A percentile compares a stretch with the other conserved stretches of the same genome.
phyloP scores from a whole-genome alignment of 2,888 invertebrate genomes.

The Lithodes maja region DNA sequence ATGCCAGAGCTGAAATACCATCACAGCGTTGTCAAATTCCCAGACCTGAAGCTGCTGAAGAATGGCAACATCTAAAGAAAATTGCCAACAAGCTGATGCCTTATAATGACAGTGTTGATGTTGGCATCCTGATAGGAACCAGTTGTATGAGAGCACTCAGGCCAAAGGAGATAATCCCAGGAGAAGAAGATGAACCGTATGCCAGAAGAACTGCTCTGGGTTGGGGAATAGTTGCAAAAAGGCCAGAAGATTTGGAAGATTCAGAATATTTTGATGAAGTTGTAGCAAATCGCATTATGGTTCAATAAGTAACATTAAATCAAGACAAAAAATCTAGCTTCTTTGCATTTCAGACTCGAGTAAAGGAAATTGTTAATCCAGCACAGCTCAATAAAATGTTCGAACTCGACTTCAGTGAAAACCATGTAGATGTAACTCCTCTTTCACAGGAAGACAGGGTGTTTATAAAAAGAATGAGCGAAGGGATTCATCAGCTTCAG shows the following conservation, averaged over 20 bases:
- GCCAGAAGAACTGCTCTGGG: no score
- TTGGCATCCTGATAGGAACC: constrained; percentile 26
- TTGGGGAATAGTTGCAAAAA: no score
- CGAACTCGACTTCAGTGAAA: no score
- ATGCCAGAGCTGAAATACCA: not conserved
- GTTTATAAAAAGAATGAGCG: not conserved
- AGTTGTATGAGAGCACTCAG: constrained; percentile 21
- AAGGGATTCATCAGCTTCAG: not conserved
- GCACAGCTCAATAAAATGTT: not conserved
- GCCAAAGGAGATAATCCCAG: not conserved
- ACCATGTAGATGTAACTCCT: no score
- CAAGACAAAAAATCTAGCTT: not conserved
- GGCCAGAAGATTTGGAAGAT: no score
- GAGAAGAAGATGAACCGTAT: no score
- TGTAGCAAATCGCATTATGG: not conserved
- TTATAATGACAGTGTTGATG: not conserved
- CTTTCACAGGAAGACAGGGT: no score
- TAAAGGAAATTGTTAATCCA: constrained; percentile 30
- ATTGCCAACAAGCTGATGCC: not conserved
- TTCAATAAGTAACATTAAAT: no score
- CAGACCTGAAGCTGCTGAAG: constrained; percentile 10
- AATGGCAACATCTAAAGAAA: constrained; percentile 25
- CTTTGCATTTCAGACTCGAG: constrained; percentile 10
- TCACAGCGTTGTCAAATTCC: constrained; percentile 7
- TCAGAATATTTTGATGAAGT: not conserved